These are phyloP conservation scores for Rhodophaea formosa DNA, from an alignment of 2,888 invertebrate genomes.

Conservation along the genomic window DNA sequence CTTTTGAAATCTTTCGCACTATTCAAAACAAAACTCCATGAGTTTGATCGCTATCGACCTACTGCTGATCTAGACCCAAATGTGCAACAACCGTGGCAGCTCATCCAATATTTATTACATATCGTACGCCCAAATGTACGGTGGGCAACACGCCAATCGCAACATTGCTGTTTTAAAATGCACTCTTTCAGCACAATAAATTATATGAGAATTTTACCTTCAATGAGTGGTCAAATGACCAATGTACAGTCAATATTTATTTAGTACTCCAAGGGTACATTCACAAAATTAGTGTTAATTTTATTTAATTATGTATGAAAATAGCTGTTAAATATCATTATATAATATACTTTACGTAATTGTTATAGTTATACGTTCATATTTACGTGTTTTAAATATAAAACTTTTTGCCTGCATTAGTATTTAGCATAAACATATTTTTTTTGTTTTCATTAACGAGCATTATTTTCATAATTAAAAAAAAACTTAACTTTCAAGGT, in stretches of 20 bases:
- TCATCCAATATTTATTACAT: constrained; percentile 18
- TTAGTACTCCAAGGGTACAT: not conserved
- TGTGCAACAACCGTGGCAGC: constrained; percentile 46
- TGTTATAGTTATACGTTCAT: not conserved
- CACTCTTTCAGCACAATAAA: no score
- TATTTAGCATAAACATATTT: no score
- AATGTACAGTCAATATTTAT: not conserved
- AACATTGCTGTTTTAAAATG: no score
- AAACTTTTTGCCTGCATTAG: no score
- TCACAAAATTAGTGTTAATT: not conserved
- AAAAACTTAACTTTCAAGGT: no score
- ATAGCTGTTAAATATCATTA: not conserved
- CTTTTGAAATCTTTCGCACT: not conserved
- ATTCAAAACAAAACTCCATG: not conserved
- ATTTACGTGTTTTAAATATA: not conserved
- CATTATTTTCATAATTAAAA: no score
- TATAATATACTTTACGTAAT: not conserved
- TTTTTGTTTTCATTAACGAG: no score
- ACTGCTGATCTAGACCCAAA: constrained; percentile 54
- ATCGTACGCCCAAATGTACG: not conserved
- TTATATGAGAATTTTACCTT: no score
- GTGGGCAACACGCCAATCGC: not conserved
- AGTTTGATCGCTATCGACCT: constrained; percentile 29
- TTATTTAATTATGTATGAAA: not conserved
- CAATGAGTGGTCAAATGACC: no score